These are phyloP conservation scores for Lasioglossum morio DNA, from an alignment of 2,888 invertebrate species.

Conservation along the genomic window DNA sequence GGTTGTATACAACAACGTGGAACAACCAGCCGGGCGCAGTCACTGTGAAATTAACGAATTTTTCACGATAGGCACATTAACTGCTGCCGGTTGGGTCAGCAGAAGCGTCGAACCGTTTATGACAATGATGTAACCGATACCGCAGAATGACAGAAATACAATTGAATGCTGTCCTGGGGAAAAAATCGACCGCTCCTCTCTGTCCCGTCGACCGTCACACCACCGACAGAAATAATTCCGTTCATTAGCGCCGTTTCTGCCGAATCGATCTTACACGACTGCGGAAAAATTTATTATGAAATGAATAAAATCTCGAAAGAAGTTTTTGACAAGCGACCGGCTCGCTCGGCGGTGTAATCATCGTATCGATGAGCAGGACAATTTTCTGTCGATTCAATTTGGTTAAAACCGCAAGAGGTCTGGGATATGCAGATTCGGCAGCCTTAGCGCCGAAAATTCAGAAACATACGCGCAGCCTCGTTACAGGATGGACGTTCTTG, in stretches of 20 bases:
- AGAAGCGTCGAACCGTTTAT: slow-evolving; percentile 73
- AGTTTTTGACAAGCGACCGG: not conserved
- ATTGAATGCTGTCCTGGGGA: slow-evolving; percentile 24
- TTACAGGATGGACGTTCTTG: slow-evolving; percentile 61
- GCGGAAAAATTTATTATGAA: not conserved
- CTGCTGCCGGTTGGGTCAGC: slow-evolving; percentile 67
- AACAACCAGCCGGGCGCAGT: slow-evolving; percentile 66
- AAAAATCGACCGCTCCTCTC: slow-evolving; percentile 3
- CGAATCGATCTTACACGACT: not conserved
- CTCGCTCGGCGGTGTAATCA: not conserved
- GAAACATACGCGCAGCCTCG: slow-evolving; percentile 68
- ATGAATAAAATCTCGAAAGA: not conserved
- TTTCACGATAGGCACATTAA: slow-evolving; percentile 77
- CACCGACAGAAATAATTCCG: not conserved
- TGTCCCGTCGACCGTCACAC: not conserved
- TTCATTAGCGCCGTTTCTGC: not conserved
- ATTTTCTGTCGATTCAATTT: not conserved
- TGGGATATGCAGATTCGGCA: not conserved
- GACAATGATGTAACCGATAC: slow-evolving; percentile 65
- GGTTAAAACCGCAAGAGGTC: not conserved
- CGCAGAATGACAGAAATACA: slow-evolving; percentile 54
- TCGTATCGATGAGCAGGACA: not conserved
- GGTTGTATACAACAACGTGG: slow-evolving; percentile 39
- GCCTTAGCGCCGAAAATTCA: slow-evolving; percentile 60
- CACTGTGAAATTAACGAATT: slow-evolving; percentile 81